Percentiles rank a stretch among this genome's conserved stretches.
Evolutionary conservation across 2,113 vertebrate genomes (phyloP).

Genomic region (Grammomys dolichurus): DNA sequence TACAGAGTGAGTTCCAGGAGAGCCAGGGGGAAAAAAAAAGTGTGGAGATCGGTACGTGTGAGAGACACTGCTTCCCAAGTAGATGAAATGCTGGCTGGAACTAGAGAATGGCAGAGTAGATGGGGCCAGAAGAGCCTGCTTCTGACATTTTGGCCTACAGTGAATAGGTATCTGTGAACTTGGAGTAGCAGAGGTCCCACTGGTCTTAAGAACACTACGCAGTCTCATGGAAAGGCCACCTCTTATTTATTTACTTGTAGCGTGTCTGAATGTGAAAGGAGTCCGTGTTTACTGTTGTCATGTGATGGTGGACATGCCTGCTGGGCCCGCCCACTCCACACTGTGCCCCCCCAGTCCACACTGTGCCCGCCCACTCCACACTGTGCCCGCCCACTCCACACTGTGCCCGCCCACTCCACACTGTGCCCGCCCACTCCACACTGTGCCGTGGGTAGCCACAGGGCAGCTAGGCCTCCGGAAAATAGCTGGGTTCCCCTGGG

Average conservation of each 20-base stretch:
- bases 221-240: not conserved
- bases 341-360: too few species aligned
- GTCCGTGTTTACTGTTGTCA: not conserved
- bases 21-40: not conserved
- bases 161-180: not conserved
- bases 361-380: too few species aligned
- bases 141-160: not conserved
- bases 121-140: not conserved
- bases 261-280: not conserved
- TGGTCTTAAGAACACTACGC: not conserved
- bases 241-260: not conserved
- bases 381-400: too few species aligned
- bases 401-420: too few species aligned
- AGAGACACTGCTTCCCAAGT: not conserved
- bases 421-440: too few species aligned
- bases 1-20: not conserved
- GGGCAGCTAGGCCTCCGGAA: not conserved
- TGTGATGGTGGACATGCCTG: not conserved
- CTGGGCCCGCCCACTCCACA: too few species aligned
- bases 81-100: not conserved
- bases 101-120: not conserved
- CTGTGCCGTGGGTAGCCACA: not conserved
- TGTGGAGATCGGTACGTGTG: not conserved
- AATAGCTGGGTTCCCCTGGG: not conserved
- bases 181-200: not conserved